phyloP scores from a whole-genome alignment of 2,888 invertebrate species.

The Phymatocera aterrima region DNA sequence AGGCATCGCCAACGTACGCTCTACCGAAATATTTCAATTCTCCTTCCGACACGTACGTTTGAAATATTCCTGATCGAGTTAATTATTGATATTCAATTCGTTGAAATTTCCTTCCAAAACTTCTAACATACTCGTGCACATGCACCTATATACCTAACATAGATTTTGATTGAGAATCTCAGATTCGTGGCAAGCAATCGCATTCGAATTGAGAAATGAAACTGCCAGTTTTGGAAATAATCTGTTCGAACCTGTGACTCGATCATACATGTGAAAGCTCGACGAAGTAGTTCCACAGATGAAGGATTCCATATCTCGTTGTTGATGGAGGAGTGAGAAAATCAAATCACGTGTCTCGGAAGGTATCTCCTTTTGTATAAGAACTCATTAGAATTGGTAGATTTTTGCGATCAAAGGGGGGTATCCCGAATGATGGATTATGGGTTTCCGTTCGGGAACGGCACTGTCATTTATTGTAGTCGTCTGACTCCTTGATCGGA shows the following conservation, averaged over 20 bases:
- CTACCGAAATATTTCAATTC: conserved; percentile 32
- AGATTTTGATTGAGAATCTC: background rate
- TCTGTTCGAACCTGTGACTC: too few species aligned
- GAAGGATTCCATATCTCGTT: too few species aligned
- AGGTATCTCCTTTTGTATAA: too few species aligned
- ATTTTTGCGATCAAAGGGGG: background rate
- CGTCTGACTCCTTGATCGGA: background rate
- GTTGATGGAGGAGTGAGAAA: too few species aligned
- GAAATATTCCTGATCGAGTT: conserved; percentile 20
- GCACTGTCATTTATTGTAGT: background rate
- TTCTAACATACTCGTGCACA: background rate
- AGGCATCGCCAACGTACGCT: background rate
- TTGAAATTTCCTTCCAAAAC: background rate
- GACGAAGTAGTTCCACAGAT: too few species aligned
- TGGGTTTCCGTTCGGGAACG: background rate
- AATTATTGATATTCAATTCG: conserved; percentile 31
- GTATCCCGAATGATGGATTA: background rate
- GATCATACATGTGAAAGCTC: too few species aligned
- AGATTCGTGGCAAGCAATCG: background rate
- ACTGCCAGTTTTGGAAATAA: too few species aligned
- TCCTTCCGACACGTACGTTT: conserved; percentile 28
- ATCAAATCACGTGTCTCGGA: too few species aligned
- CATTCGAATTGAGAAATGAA: background rate
- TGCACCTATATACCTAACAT: background rate
- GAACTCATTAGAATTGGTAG: too few species aligned